Base-by-base conservation (phyloP, 2,797 vertebrate genomes). In the Sebastiscus albofasciatus region DNA sequence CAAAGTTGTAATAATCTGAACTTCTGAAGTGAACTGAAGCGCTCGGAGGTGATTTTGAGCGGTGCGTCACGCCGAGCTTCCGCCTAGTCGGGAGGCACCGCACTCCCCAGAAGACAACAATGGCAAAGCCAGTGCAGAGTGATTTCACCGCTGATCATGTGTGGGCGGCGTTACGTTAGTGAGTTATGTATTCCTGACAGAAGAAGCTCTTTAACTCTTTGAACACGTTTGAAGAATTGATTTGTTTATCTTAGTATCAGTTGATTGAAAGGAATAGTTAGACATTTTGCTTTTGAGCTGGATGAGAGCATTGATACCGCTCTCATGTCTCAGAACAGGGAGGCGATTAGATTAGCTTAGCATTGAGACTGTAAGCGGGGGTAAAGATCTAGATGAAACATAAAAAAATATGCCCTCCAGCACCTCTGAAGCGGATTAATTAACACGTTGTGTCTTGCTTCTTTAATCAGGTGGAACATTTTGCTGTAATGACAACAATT, bases 401-500 rank as follows among this genome's bases (percentile, higher is more conserved):
- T 67, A 27, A 79, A 31, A 64, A 64, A 76, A 33, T 12, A 34
- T 4, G 20, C 46, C 77, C 80, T 26, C 64, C 54, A 71, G 79
- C 46, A 7, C 20, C 4, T 36, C 46, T 34, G 56, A 24, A 56
- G 29, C 8, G 13, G 20, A 61, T 80, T 26, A 56, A 73, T 86
- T 46, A 75, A 77, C 77, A 77, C 4, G 67, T 34, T 67, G 58
- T 54, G 54, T 67, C 61, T 26, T 72, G 82, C 68, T 77, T 70
- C 12, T 75, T 75, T 65, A 73, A 65, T 49, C n/a, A 56, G 24
- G 70, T 8, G 9, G 58, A 76, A 29, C 60, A 20, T 20, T 1
- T 42, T 55, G 26, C 16, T 65, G 55, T 75, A 72, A 65, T 67
- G 33, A 58, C n/a, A 62, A 27, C 24, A 67, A 46, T 76, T 81